Percentiles rank a stretch among this genome's conserved stretches.
Conservation (phyloP, 2,888 invertebrate species). For the Catocala nupta region DNA sequence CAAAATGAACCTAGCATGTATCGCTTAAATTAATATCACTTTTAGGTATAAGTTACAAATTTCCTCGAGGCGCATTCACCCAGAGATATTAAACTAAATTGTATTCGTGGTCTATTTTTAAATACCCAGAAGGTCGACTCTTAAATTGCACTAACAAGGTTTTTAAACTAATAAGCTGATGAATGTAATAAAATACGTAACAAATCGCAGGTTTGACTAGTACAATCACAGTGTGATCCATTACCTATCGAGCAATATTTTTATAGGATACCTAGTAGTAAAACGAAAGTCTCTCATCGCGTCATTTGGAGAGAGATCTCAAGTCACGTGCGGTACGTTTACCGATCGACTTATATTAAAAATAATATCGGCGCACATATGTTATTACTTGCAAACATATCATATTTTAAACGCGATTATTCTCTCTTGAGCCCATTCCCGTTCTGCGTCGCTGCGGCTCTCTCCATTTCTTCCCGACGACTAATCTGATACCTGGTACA, state of each 20-base stretch:
- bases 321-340: slow-evolving; percentile 17
- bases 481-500: slow-evolving; percentile 84
- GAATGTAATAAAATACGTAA: slow-evolving; percentile 29
- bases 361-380: slow-evolving; percentile 22
- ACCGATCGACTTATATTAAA: slow-evolving; percentile 15
- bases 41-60: slow-evolving; percentile 71
- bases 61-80: slow-evolving; percentile 46
- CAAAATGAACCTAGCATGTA: slow-evolving; percentile 79
- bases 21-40: slow-evolving; percentile 86
- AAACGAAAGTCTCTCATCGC: slow-evolving; percentile 26
- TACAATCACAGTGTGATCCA: slow-evolving; percentile 63
- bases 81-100: slow-evolving; percentile 50
- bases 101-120: slow-evolving; percentile 56
- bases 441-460: slow-evolving; percentile 81
- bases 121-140: slow-evolving; percentile 49
- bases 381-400: slow-evolving; percentile 19
- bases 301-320: slow-evolving; percentile 24
- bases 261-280: slow-evolving; percentile 29
- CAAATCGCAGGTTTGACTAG: slow-evolving; percentile 64
- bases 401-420: slow-evolving; percentile 59
- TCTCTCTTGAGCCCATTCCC: slow-evolving; percentile 89
- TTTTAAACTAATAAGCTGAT: slow-evolving; percentile 48
- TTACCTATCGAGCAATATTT: slow-evolving; percentile 28
- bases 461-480: slow-evolving; percentile 84
- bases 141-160: slow-evolving; percentile 42